Base-by-base conservation (phyloP, 2,888 invertebrate genomes). In the Dione vanillae region DNA sequence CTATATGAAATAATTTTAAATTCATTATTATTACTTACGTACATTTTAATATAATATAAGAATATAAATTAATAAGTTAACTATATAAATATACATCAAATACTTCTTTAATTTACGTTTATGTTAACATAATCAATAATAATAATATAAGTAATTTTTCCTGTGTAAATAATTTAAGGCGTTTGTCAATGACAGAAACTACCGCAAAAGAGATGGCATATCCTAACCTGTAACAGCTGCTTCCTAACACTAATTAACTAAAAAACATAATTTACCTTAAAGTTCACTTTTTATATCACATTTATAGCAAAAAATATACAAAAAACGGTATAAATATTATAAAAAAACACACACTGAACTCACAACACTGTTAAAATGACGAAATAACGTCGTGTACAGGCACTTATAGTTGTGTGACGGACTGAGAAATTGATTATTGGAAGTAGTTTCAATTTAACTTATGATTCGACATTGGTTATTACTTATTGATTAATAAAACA, bases 391-490 rank as follows among this genome's bases (percentile, higher is more conserved):
- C 64, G 8, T 12, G 19, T 19, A 27, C 11, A 64, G 51, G 49
- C 64, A 64, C 64, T 64, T 51, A 64, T 64, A 40, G 64, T n/a
- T 40, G 19, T 20, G 11, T 61, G 43, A 43, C 19, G 10, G 35
- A 7, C 14, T 2, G n/a, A 61, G 11, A 45, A 35, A 61, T 61
- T 61, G 45, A 67, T 61, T 51, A 61, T 67, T 52, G 61, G 58
- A 72, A 72, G 69, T 67, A 69, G 56, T 69, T 40, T 12, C 70
- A 73, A 73, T 70, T 73, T 73, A 73, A 41, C 14, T 58, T 51
- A 54, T 43, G 51, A 59, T 65, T 52, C 70, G 70, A 70, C 59
- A 43, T 56, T 56, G 12, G 37, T 40, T 49, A 65, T 27, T 27
- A 27, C 27, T 27, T 27, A 27, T 67, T 47, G 52, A 37, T 67